Base-by-base conservation (phyloP, 37 sponge, comb jelly and placozoan species). In the Beroe forskalii region DNA sequence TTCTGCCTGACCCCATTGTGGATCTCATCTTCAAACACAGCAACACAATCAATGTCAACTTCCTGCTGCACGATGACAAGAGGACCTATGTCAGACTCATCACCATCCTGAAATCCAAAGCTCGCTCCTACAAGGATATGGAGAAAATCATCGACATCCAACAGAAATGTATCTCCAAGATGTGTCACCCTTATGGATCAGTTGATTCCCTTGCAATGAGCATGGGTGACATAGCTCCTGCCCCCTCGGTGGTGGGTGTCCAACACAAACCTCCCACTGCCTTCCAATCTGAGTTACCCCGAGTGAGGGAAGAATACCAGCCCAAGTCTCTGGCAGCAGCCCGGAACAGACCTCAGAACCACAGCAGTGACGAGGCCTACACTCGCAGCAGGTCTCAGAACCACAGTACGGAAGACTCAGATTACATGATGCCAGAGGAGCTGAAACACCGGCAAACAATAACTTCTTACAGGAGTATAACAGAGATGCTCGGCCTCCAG, bases 101-200 rank as follows among this genome's bases (percentile, higher is more conserved):
- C 37, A 80, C 55, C 0, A 80, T 80, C 35, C 55, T 80, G 27
- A 80, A 80, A 44, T 44, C 55, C 48, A 80, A 80, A 25, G 86
- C 86, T 3, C 86, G 86, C 14, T 44, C 86, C 4, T 80, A 80
- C 55, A 44, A 41, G 30, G 86, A 80, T 30, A 80, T 80, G 86
- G 86, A 80, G 55, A 41, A 44, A 43, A 80, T 80, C 28, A 80
- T 80, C 42, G 86, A 80, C 86, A 80, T 80, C 19, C 86, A 80
- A 42, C 86, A 80, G 55, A 80, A 80, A 38, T 80, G 86, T 43
- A 80, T 80, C 30, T 41, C 86, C 43, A 80, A 80, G 42, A 80
- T 80, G 86, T 41, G 44, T 23, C 44, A 80, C 55, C 86, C 86
- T 2, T 80, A 80, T 37, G 86, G 86, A 24, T 80, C 86, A 27